A percentile compares a stretch with the other conserved stretches of the same genome.
Conservation (phyloP, 2,113 vertebrate genomes). For the Eulemur rufifrons region DNA sequence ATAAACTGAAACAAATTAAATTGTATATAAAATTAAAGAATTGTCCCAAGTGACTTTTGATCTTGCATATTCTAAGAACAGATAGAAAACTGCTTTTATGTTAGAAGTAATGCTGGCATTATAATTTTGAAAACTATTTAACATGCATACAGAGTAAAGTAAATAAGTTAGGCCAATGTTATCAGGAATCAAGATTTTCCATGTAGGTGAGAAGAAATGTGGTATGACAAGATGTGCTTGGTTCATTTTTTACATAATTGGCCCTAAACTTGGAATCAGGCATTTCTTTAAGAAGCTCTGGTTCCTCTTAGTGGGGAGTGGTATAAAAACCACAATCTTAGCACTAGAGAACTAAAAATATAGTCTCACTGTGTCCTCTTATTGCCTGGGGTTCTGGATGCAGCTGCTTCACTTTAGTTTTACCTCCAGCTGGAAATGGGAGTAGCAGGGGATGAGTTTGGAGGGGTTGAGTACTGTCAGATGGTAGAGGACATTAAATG, state of each 20-base stretch:
- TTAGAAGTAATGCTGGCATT: neutral
- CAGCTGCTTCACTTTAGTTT: slow-evolving; percentile 50
- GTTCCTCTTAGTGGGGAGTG: slow-evolving; percentile 4
- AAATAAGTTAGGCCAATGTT: neutral
- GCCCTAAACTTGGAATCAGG: neutral
- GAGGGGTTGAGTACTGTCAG: neutral
- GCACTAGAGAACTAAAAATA: neutral
- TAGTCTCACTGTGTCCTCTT: neutral
- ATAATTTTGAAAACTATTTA: slow-evolving; percentile 16
- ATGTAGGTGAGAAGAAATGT: neutral
- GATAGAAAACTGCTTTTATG: neutral
- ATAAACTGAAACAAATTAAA: neutral
- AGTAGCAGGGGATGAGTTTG: neutral
- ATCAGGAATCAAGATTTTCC: neutral
- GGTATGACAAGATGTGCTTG: neutral
- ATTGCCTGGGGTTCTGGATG: neutral
- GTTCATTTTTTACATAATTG: neutral
- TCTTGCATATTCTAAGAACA: neutral
- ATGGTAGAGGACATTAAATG: slow-evolving; percentile 10
- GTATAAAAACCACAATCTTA: slow-evolving; percentile 18
- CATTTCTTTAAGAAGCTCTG: slow-evolving; percentile 7
- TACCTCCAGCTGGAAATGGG: neutral
- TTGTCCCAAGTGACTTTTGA: neutral
- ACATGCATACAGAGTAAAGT: neutral
- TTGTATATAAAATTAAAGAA: neutral